A percentile compares a stretch with the other conserved stretches of the same genome.
Evolutionary conservation across 2,797 vertebrate genomes (phyloP).

Genomic region (Acanthornis magna): DNA sequence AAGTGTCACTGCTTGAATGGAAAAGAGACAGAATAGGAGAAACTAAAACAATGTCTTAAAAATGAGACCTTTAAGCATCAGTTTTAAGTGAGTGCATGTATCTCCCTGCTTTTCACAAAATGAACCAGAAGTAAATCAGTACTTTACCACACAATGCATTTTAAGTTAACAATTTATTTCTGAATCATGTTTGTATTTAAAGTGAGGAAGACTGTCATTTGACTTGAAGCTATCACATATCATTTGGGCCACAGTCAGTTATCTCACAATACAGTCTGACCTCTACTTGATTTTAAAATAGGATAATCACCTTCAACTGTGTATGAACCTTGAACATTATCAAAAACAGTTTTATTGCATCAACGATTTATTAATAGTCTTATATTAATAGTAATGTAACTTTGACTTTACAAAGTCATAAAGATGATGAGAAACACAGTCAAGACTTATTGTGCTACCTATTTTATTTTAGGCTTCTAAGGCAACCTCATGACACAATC

Average conservation of each 20-base stretch:
- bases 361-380: conserved; percentile 70
- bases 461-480: conserved; percentile 44
- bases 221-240: neutral
- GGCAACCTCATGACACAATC: conserved; percentile 14
- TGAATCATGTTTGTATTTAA: neutral
- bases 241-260: conserved; percentile 46
- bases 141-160: neutral
- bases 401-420: conserved; percentile 66
- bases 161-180: neutral
- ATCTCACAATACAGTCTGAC: conserved; percentile 44
- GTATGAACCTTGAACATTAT: conserved; percentile 67
- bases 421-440: conserved; percentile 42
- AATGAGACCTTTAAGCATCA: neutral
- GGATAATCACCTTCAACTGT: conserved; percentile 69
- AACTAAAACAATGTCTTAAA: neutral
- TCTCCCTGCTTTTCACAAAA: neutral
- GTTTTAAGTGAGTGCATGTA: neutral
- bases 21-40: neutral
- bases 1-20: neutral
- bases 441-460: conserved; percentile 11
- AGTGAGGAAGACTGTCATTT: neutral
- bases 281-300: conserved; percentile 67
- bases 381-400: conserved; percentile 58
- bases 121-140: neutral
- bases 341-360: conserved; percentile 68